Percentiles rank a stretch among this genome's conserved stretches.
These are phyloP conservation scores for Ibycter americanus DNA, from an alignment of 2,797 vertebrate genomes.

Conservation along the genomic window DNA sequence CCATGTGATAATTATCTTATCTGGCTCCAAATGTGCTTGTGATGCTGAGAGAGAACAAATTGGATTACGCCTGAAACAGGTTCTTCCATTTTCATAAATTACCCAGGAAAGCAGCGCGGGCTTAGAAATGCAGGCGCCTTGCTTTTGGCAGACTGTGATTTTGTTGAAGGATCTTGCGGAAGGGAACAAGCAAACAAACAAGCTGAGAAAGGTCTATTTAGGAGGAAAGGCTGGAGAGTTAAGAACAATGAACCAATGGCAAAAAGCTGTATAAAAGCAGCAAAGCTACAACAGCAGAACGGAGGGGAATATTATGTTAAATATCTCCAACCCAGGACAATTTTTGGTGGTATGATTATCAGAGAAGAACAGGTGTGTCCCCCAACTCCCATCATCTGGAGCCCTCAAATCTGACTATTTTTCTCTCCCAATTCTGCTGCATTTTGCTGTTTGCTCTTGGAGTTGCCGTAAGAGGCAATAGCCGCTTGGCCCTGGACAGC, in stretches of 20 bases:
- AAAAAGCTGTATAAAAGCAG: background rate
- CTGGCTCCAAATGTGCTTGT: conserved; percentile 55
- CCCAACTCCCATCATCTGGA: background rate
- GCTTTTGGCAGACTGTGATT: conserved; percentile 10
- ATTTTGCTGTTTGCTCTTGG: background rate
- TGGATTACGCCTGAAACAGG: conserved; percentile 32
- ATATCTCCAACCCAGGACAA: background rate
- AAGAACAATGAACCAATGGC: background rate
- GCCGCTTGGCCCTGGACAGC: fast-evolving
- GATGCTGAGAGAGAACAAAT: conserved; percentile 45
- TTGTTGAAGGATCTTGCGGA: background rate
- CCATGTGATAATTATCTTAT: conserved; percentile 62
- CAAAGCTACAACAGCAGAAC: background rate
- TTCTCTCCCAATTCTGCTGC: background rate
- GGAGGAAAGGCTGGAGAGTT: background rate
- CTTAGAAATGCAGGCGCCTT: background rate
- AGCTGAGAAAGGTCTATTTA: background rate
- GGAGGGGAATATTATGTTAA: background rate
- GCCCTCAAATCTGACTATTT: background rate
- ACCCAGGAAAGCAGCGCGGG: background rate
- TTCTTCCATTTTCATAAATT: conserved; percentile 59
- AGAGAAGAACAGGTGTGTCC: background rate
- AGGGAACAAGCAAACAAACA: background rate
- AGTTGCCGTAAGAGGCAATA: fast-evolving
- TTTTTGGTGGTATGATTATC: background rate